A percentile compares a stretch with the other conserved stretches of the same genome.
phyloP scores from a whole-genome alignment of 2,888 invertebrate species.

The Theodoxus fluviatilis region DNA sequence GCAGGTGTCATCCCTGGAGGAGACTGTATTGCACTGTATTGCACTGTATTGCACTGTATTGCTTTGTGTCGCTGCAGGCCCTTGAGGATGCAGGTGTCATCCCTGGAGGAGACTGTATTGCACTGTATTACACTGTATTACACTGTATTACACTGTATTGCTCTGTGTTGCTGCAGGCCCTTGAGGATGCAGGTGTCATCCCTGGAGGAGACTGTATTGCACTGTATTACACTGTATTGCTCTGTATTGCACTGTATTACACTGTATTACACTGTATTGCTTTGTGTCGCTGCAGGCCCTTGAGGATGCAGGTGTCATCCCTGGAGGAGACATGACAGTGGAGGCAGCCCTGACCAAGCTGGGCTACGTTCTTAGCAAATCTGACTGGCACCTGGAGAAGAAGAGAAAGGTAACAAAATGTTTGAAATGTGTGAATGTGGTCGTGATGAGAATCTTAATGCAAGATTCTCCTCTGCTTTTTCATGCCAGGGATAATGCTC shows the following conservation, averaged over 20 bases:
- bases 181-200: constrained; percentile 77
- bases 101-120: too few relatives aligned
- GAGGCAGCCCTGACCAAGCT: constrained; percentile 93
- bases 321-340: constrained; percentile 88
- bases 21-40: too few relatives aligned
- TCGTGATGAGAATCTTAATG: background rate
- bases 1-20: too few relatives aligned
- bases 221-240: too few relatives aligned
- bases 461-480: background rate
- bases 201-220: constrained; percentile 82
- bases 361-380: constrained; percentile 85
- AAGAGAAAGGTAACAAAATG: constrained; percentile 65
- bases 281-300: constrained; percentile 67
- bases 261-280: background rate
- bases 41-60: too few relatives aligned
- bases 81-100: too few relatives aligned
- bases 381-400: constrained; percentile 64
- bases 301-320: constrained; percentile 76
- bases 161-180: too few relatives aligned
- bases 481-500: too few relatives aligned
- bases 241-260: too few relatives aligned
- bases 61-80: too few relatives aligned
- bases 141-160: too few relatives aligned
- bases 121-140: too few relatives aligned
- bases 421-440: background rate